phyloP scores from a whole-genome alignment of 2,113 vertebrate species.

The Mormyrus iriodes region DNA sequence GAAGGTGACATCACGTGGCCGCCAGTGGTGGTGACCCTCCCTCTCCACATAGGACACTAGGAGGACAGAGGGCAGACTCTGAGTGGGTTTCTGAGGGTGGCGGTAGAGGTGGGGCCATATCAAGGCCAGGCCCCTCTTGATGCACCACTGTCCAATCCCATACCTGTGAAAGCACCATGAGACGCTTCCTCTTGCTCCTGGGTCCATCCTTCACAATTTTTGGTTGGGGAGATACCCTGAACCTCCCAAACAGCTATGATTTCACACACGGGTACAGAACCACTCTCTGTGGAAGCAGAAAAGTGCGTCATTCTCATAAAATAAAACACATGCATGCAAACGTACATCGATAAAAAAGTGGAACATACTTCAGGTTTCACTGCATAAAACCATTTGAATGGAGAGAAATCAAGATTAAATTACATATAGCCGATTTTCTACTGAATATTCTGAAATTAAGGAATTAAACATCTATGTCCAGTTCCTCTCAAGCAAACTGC shows the following conservation, averaged over 20 bases:
- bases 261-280: constrained; percentile 66
- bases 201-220: constrained; percentile 58
- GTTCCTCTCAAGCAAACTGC: not conserved
- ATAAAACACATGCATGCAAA: not conserved
- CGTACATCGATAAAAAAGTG: not conserved
- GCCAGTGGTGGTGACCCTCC: constrained; percentile 71
- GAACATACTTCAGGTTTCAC: not conserved
- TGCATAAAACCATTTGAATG: not conserved
- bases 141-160: not conserved
- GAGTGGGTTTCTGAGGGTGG: not conserved
- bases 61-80: not conserved
- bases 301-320: not conserved
- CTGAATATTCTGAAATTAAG: not conserved
- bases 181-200: constrained; percentile 29
- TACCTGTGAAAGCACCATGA: constrained; percentile 78
- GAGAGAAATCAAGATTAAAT: not conserved
- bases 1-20: constrained; percentile 71
- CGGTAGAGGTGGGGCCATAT: not conserved
- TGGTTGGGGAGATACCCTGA: constrained; percentile 41
- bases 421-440: not conserved
- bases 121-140: too few species aligned
- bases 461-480: not conserved
- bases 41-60: constrained; percentile 76
- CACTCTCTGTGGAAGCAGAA: constrained; percentile 46
- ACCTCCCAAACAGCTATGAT: constrained; percentile 73